Evolutionary conservation across 2,888 invertebrate genomes (phyloP).

Genomic region (Cantharis rufa): DNA sequence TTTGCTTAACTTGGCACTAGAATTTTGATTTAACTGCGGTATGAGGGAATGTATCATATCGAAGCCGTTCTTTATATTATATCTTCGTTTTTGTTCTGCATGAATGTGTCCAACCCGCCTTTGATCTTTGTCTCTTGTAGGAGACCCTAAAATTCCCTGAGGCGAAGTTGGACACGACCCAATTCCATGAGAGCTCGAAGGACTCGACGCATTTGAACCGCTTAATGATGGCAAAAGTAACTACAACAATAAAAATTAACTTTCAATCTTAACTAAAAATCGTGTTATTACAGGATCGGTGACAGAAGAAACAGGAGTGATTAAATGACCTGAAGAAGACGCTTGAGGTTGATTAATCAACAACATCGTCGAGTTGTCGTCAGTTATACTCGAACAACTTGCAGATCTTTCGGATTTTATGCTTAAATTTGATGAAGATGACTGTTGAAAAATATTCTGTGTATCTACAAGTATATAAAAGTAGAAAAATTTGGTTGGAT

Average conservation of each 20-base stretch:
- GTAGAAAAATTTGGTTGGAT: conserved; percentile 35
- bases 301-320: conserved; percentile 51
- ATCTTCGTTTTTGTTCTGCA: conserved; percentile 93
- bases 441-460: conserved; percentile 35
- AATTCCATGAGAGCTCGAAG: conserved; percentile 56
- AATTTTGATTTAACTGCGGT: conserved; percentile 87
- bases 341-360: conserved; percentile 57
- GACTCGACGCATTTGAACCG: conserved; percentile 54
- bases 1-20: conserved; percentile 90
- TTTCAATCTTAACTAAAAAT: neutral
- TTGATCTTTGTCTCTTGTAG: conserved; percentile 64
- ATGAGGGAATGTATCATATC: conserved; percentile 91
- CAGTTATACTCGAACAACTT: conserved; percentile 41
- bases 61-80: conserved; percentile 95
- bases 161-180: conserved; percentile 67
- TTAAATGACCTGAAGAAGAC: conserved; percentile 52
- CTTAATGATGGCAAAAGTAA: conserved; percentile 40
- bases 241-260: conserved; percentile 14
- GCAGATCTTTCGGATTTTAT: conserved; percentile 29
- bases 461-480: conserved; percentile 32
- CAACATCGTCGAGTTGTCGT: conserved; percentile 52
- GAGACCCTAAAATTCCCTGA: conserved; percentile 52
- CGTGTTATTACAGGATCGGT: conserved; percentile 41
- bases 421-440: neutral
- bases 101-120: conserved; percentile 88